Percentiles rank a stretch among this genome's conserved stretches.
phyloP scores from a whole-genome alignment of 2,113 vertebrate genomes.

The Ammodytes dubius region DNA sequence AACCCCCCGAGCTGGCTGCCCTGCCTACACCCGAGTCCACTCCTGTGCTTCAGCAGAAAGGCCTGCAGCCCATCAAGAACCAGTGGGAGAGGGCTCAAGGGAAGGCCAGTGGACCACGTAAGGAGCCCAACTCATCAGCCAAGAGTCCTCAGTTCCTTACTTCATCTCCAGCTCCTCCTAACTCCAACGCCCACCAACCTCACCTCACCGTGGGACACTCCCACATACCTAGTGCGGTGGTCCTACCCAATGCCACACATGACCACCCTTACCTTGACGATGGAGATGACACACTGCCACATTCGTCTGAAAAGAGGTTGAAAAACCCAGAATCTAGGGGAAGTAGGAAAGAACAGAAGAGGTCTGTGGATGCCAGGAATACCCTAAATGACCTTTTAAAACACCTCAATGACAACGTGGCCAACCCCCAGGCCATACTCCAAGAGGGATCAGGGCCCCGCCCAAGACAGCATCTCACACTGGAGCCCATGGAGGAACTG shows the following conservation, averaged over 20 bases:
- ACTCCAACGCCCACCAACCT: conserved; percentile 87
- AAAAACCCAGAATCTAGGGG: conserved; percentile 90
- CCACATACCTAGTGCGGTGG: conserved; percentile 97
- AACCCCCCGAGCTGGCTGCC: conserved; percentile 94
- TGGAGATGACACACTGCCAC: conserved; percentile 89
- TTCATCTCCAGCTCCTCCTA: conserved; percentile 89
- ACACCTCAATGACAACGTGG: conserved; percentile 93
- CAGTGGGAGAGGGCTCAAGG: conserved; percentile 90
- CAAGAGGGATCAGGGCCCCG: conserved; percentile 89
- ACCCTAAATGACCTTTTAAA: conserved; percentile 97
- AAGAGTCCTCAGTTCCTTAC: conserved; percentile 93
- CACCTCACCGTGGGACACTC: conserved; percentile 91
- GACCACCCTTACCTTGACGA: conserved; percentile 89
- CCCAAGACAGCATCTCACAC: conserved; percentile 91
- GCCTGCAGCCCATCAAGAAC: conserved; percentile 92
- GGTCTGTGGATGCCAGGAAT: conserved; percentile 95
- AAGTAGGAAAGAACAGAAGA: conserved; percentile 92
- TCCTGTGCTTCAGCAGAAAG: conserved; percentile 95
- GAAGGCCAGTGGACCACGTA: conserved; percentile 88
- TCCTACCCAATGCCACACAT: conserved; percentile 97
- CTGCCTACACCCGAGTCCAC: conserved; percentile 97
- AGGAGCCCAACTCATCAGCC: conserved; percentile 87
- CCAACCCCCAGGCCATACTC: conserved; percentile 92
- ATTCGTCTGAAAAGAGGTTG: conserved; percentile 87
- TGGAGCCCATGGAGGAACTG: conserved; percentile 94